Evolutionary conservation across 2,888 invertebrate genomes (phyloP), one percentile per base, ranked within the genome.

Genomic region (Timema cristinae): DNA sequence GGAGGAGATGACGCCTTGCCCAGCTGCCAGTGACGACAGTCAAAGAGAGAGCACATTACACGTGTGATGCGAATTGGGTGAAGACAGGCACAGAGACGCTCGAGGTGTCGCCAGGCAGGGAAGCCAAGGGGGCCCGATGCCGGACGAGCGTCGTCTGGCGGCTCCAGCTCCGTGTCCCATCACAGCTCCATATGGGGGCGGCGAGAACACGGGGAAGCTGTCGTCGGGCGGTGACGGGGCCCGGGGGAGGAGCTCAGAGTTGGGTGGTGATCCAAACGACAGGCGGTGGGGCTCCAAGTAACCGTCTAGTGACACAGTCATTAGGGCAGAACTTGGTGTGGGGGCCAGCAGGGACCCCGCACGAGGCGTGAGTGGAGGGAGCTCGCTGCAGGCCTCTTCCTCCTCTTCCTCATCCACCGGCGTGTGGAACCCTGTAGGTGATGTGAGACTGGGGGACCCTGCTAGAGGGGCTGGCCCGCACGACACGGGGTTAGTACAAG

Each of bases 21-120:
- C 32, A 32, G 32, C 32, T 32, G 32, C 32, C 32, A 32, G 32
- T 32, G 32, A 32, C 32, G 32, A 32, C 32, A 32, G 32, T 32
- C 32, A 32, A 32, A 32, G 32, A 32, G 32, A 32, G 47, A 16
- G 16, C 59, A 63, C 50, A 71, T 73, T 95, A 95, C 95, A 95
- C 87, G 93, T 94, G 82, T 95, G 95, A 86, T 95, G 95, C 77
- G 94, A 94, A 79, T 90, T 88, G 75, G 93, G 91, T 76, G 91
- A 90, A 79, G 90, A 89, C 76, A 92, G 91, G 80, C 91, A 86
- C 80, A 93, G 85, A 73, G 94, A 93, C 77, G 91, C 90, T 75
- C 92, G 86, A 68, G 89, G 89, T 66, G 88, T 87, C 67, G 85
- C 80, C 71, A 84, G 79, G 67, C 82, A 84, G 67, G 83, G 83